Evolutionary conservation across 2,888 invertebrate genomes (phyloP).

Genomic region (Chouioia cunea): DNA sequence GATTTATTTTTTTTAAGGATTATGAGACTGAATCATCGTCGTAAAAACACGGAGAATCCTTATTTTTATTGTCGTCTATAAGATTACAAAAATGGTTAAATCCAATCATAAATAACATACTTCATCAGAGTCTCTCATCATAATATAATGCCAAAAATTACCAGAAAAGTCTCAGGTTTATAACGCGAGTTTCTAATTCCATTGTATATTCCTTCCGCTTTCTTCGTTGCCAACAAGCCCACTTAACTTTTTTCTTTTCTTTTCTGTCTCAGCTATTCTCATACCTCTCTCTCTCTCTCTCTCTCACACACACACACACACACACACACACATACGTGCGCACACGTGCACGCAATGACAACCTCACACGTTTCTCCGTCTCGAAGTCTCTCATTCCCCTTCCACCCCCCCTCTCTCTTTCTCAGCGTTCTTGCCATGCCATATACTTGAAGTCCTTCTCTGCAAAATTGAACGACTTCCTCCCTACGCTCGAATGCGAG

Average conservation of each 20-base stretch:
- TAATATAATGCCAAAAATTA: too few species aligned
- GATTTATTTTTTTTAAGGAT: too few species aligned
- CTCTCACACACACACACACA: too few species aligned
- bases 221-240: neutral
- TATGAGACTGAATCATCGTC: too few species aligned
- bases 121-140: too few species aligned
- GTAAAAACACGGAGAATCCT: too few species aligned
- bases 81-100: too few species aligned
- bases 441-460: neutral
- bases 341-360: slow-evolving; percentile 4
- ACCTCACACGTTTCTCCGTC: slow-evolving; percentile 18
- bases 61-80: too few species aligned
- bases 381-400: neutral
- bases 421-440: too few species aligned
- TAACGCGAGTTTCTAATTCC: slow-evolving; percentile 20
- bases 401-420: neutral
- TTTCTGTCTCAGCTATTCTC: neutral
- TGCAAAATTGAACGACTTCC: slow-evolving; percentile 47
- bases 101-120: too few species aligned
- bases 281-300: too few species aligned
- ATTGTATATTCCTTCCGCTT: slow-evolving; percentile 19
- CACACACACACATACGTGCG: neutral
- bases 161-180: slow-evolving; percentile 5
- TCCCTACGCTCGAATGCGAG: neutral
- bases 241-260: neutral